Conservation (phyloP, 30 jellyfish, hydroid and myxozoan species). For the Aurelia aurita complex sp. Pacific region DNA sequence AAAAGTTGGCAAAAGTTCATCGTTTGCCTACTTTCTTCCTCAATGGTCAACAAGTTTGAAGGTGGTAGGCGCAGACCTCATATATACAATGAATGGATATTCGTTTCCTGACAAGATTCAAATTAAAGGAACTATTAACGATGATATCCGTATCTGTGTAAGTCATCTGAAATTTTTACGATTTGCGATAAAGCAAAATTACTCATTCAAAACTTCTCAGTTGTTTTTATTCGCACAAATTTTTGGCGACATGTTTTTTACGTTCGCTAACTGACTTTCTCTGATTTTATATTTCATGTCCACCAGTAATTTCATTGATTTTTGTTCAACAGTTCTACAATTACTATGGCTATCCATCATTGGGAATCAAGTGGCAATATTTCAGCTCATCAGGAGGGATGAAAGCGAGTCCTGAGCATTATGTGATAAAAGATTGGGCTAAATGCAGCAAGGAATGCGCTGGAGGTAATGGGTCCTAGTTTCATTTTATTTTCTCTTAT, state of each 20-base stretch:
- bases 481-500: too few species aligned
- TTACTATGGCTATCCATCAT: neutral
- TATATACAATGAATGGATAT: conserved; percentile 31
- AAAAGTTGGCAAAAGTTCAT: conserved; percentile 24
- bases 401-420: conserved; percentile 10
- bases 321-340: conserved; percentile 23
- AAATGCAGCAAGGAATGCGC: conserved; percentile 81
- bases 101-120: conserved; percentile 36
- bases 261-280: too few species aligned
- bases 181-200: too few species aligned
- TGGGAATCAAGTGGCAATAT: conserved; percentile 40
- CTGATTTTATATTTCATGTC: neutral
- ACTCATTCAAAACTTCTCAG: too few species aligned
- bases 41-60: conserved; percentile 11
- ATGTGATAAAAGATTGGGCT: conserved; percentile 46
- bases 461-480: conserved; percentile 61
- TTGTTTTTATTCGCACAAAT: too few species aligned
- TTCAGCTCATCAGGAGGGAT: conserved; percentile 13
- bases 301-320: neutral
- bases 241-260: too few species aligned
- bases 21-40: conserved; percentile 24
- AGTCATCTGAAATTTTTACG: neutral
- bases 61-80: conserved; percentile 24
- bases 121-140: conserved; percentile 26
- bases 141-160: conserved; percentile 19